A percentile compares a stretch with the other conserved stretches of the same genome.
phyloP scores from a whole-genome alignment of 2,888 invertebrate genomes.

The Cephus nigrinus region DNA sequence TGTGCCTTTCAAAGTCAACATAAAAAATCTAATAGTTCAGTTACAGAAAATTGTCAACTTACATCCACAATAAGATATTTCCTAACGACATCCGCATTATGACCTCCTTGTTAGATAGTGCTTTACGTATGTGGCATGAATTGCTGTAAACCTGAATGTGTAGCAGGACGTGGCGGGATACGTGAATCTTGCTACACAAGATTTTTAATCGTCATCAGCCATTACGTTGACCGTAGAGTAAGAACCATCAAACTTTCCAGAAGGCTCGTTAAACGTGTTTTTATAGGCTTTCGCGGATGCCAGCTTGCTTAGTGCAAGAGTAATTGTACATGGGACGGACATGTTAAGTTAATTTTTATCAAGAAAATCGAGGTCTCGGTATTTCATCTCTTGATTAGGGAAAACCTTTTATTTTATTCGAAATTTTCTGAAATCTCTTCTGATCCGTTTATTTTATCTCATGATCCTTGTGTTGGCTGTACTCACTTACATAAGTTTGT shows the following conservation, averaged over 20 bases:
- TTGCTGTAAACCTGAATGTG: background rate
- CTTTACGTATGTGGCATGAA: background rate
- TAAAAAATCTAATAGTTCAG: too few species aligned
- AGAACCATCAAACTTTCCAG: background rate
- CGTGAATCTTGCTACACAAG: background rate
- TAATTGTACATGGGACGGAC: background rate
- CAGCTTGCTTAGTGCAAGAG: background rate
- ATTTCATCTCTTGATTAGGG: background rate
- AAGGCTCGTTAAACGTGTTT: background rate
- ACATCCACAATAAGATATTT: background rate
- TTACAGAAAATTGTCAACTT: background rate
- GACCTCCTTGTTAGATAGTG: background rate
- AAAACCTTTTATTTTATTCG: background rate
- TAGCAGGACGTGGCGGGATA: background rate
- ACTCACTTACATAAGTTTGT: slow-evolving; percentile 50
- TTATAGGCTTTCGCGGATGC: background rate
- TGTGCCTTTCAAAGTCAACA: background rate
- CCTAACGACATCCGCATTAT: background rate
- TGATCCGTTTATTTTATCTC: too few species aligned
- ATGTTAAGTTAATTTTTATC: background rate
- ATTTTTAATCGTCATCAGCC: background rate
- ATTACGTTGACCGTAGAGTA: background rate
- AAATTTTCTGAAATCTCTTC: too few species aligned
- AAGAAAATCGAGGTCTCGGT: background rate
- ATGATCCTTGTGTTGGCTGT: slow-evolving; percentile 10